phyloP scores from a whole-genome alignment of 2,113 vertebrate genomes.

The Rhegmatorhina hoffmannsi region DNA sequence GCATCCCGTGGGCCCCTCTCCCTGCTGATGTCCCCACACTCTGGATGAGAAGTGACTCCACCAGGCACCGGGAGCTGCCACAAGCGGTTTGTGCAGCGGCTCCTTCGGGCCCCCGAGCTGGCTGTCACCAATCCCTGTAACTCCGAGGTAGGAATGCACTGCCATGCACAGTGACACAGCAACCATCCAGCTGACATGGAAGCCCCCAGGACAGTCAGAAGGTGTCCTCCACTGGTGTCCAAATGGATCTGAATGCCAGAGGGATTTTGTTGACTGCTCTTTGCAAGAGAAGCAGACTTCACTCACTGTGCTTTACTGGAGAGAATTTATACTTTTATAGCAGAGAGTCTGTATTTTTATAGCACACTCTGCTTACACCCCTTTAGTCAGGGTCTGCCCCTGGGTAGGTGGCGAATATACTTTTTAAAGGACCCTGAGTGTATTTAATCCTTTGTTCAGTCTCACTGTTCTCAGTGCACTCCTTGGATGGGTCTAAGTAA shows the following conservation, averaged over 20 bases:
- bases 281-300: neutral
- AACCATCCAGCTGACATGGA: neutral
- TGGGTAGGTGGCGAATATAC: neutral
- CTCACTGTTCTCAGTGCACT: neutral
- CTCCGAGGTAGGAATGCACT: neutral
- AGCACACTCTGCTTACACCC: neutral
- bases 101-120: neutral
- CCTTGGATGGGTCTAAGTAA: neutral
- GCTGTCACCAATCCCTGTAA: neutral
- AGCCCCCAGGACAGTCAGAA: neutral
- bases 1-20: neutral
- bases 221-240: neutral
- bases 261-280: neutral
- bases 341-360: neutral
- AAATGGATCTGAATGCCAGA: neutral
- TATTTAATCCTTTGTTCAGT: neutral
- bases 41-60: neutral
- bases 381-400: neutral
- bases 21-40: neutral
- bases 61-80: neutral
- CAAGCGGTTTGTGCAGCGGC: fast-evolving
- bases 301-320: neutral
- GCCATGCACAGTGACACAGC: neutral
- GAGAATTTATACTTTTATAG: neutral
- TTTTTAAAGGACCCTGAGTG: neutral